phyloP scores from a whole-genome alignment of 2,797 vertebrate genomes.

The Macropodus opercularis region DNA sequence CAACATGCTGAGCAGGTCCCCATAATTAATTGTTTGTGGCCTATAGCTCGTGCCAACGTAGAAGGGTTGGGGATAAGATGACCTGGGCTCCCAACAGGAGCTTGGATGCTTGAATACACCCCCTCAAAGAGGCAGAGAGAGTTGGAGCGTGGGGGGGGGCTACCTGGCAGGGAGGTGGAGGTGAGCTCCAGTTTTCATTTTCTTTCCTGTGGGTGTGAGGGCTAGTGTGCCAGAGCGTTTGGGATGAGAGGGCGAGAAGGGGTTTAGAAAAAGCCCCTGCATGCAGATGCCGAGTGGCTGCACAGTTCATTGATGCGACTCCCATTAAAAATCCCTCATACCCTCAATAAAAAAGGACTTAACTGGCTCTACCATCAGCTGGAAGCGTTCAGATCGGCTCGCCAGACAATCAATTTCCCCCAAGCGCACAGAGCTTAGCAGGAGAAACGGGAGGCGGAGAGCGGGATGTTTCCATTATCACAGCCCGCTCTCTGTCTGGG shows the following conservation, averaged over 20 bases:
- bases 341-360: slow-evolving; percentile 87
- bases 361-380: slow-evolving; percentile 85
- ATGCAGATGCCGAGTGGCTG: slow-evolving; percentile 80
- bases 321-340: slow-evolving; percentile 85
- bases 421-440: slow-evolving; percentile 81
- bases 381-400: slow-evolving; percentile 82
- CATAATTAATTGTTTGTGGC: slow-evolving; percentile 58
- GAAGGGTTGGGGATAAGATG: slow-evolving; percentile 57
- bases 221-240: slow-evolving; percentile 31
- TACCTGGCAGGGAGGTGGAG: slow-evolving; percentile 49
- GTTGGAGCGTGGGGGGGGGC: slow-evolving; percentile 40
- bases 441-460: slow-evolving; percentile 80
- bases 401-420: slow-evolving; percentile 87
- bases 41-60: slow-evolving; percentile 60
- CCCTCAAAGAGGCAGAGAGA: slow-evolving; percentile 47
- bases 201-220: slow-evolving; percentile 54
- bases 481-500: slow-evolving; percentile 78
- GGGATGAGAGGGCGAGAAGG: slow-evolving; percentile 53
- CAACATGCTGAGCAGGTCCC: slow-evolving; percentile 56
- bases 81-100: slow-evolving; percentile 57
- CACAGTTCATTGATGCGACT: slow-evolving; percentile 83
- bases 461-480: slow-evolving; percentile 86
- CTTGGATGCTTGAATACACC: slow-evolving; percentile 46
- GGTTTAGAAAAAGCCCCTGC: slow-evolving; percentile 65
- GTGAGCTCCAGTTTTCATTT: slow-evolving; percentile 67